Evolutionary conservation across 2,888 invertebrate genomes (phyloP), one percentile per base, ranked within the genome.

Genomic region (Cancer borealis): DNA sequence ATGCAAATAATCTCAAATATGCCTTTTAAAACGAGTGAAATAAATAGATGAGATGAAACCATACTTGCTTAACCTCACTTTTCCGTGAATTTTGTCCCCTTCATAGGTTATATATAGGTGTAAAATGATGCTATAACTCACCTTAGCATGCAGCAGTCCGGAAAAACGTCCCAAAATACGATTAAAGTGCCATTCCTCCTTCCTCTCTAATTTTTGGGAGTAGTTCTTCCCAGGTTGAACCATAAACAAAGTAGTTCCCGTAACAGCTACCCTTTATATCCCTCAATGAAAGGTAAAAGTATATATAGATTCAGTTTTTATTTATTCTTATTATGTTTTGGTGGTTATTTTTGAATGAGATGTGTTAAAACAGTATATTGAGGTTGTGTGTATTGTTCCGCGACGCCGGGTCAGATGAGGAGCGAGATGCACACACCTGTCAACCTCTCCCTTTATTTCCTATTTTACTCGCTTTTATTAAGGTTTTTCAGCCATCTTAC

Each of bases 101-200:
- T 6, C 90, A 21, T 10, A 45, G 21, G 49, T 10, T 30, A 6
- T 14, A 5, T 21, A 47, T 12, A 21, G 30, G 4, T 39, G 6
- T 17, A 39, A 47, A 91, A 3, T 3, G 17, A 6, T 26, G 5
- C 66, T 26, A n/a, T 10, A 21, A 45, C 91, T 79, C 21, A 91
- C 91, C 91, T 91, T 66, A 91, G 30, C 91, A 91, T 91, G 66
- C 79, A 91, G 91, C 91, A 91, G 91, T 91, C n/a, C 39, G 39
- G 45, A 49, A 91, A 91, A 91, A 91, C 39, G 45, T n/a, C 17
- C 21, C 14, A 91, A 91, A n/a, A 79, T 79, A 39, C 45, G 47
- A 45, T 91, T 79, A 91, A 47, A 91, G 91, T 26, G 66, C 39
- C 91, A 91, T 91, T 91, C 73, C 91, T 12, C 45, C 73, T 73